Percentiles rank a stretch among this genome's conserved stretches.
phyloP scores from a whole-genome alignment of 2,797 vertebrate species.

The Thaleichthys pacificus region DNA sequence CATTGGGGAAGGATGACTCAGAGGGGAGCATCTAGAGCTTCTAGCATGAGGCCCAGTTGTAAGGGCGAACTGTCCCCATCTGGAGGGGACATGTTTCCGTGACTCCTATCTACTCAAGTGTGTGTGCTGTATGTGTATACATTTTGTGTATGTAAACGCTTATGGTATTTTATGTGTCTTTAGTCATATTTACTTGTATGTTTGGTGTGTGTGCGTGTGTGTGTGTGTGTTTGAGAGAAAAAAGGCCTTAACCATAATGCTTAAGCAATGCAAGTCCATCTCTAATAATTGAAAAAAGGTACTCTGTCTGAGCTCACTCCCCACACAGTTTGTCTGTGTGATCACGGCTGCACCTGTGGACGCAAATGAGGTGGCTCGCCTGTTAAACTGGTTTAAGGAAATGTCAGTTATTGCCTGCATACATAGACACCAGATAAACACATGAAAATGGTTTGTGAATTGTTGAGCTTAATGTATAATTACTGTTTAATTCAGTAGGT shows the following conservation, averaged over 20 bases:
- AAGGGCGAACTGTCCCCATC: constrained; percentile 71
- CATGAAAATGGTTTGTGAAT: constrained; percentile 9
- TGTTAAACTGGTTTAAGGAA: constrained; percentile 30
- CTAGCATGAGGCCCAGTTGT: constrained; percentile 59
- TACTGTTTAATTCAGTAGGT: constrained; percentile 18
- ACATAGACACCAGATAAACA: constrained; percentile 19
- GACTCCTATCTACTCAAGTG: constrained; percentile 31
- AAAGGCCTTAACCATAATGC: neutral
- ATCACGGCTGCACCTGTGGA: constrained; percentile 45
- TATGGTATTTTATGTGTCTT: neutral
- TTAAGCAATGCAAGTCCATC: neutral
- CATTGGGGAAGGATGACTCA: constrained; percentile 61
- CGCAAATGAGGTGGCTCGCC: constrained; percentile 24
- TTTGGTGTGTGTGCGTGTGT: constrained; percentile 33
- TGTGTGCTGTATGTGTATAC: neutral
- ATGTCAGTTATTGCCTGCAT: constrained; percentile 19
- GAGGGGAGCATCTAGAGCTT: constrained; percentile 71
- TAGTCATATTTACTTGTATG: neutral
- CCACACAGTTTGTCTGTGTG: constrained; percentile 47
- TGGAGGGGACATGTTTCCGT: constrained; percentile 63
- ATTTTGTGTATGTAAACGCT: neutral
- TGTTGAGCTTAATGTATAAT: constrained; percentile 4
- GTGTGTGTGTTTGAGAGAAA: neutral
- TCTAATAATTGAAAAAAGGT: constrained; percentile 29
- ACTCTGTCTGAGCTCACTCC: constrained; percentile 50